These are phyloP conservation scores for Hippopotamus amphibius DNA, from an alignment of 2,113 vertebrate genomes.

Conservation along the genomic window DNA sequence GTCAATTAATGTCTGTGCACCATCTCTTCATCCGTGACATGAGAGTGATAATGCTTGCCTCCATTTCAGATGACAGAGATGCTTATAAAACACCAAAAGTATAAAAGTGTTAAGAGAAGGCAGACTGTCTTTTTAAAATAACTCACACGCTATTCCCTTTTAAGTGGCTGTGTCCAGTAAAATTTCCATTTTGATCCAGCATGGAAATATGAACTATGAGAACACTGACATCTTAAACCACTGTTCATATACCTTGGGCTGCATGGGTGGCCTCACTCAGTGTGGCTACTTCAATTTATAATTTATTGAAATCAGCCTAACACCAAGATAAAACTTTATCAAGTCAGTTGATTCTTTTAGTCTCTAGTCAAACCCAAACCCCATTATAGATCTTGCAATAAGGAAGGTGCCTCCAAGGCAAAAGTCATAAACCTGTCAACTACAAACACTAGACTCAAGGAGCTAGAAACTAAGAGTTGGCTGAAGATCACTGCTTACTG, in stretches of 20 bases:
- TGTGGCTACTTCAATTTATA: conserved; percentile 56
- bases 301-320: conserved; percentile 59
- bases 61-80: conserved; percentile 7
- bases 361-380: conserved; percentile 8
- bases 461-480: not conserved
- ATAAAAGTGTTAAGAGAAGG: conserved; percentile 40
- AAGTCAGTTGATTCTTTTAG: not conserved
- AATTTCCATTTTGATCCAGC: conserved; percentile 58
- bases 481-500: not conserved
- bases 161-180: not conserved
- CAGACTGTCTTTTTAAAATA: conserved; percentile 57
- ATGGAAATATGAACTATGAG: conserved; percentile 54
- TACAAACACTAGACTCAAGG: not conserved
- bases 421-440: not conserved
- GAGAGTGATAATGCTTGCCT: conserved; percentile 13
- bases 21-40: conserved; percentile 11
- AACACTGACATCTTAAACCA: conserved; percentile 62
- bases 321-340: not conserved
- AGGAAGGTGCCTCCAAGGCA: not conserved
- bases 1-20: not conserved
- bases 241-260: conserved; percentile 59
- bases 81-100: conserved; percentile 11
- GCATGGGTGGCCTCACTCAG: not conserved
- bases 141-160: not conserved
- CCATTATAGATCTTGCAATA: not conserved